Conservation (phyloP, 2,797 vertebrate genomes). For the Salarias fasciatus region DNA sequence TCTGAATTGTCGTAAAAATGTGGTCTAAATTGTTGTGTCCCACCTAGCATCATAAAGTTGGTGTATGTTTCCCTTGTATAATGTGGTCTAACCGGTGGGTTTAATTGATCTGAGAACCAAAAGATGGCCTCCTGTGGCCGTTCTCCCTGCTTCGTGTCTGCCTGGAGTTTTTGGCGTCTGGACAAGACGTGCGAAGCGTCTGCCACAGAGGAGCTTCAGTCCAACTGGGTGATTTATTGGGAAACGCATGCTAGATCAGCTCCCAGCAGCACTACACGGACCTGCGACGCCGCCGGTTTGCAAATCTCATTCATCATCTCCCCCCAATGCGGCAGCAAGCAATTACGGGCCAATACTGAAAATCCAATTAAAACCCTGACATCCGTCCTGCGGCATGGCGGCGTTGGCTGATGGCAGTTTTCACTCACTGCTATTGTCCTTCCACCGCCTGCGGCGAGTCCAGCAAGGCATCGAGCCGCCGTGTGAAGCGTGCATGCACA, state of each 20-base stretch:
- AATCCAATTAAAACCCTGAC: conserved; percentile 46
- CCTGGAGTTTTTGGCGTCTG: conserved; percentile 13
- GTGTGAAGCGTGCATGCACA: conserved; percentile 9
- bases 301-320: conserved; percentile 50
- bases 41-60: too few species aligned
- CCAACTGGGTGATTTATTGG: conserved; percentile 57
- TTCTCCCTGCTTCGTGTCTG: conserved; percentile 10
- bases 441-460: neutral
- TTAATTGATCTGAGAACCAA: neutral
- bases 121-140: neutral
- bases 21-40: too few species aligned
- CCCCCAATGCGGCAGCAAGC: neutral
- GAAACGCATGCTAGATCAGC: conserved; percentile 51
- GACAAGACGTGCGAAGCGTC: neutral
- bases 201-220: conserved; percentile 16
- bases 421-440: conserved; percentile 11
- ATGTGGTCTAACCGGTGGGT: too few species aligned
- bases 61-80: too few species aligned
- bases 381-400: conserved; percentile 13
- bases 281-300: conserved; percentile 26
- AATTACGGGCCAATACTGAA: conserved; percentile 45
- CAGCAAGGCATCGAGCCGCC: neutral
- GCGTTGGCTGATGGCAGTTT: conserved; percentile 4
- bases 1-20: too few species aligned
- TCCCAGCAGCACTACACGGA: conserved; percentile 31